phyloP scores from a whole-genome alignment of 2,888 invertebrate genomes.

The Ischnura elegans region DNA sequence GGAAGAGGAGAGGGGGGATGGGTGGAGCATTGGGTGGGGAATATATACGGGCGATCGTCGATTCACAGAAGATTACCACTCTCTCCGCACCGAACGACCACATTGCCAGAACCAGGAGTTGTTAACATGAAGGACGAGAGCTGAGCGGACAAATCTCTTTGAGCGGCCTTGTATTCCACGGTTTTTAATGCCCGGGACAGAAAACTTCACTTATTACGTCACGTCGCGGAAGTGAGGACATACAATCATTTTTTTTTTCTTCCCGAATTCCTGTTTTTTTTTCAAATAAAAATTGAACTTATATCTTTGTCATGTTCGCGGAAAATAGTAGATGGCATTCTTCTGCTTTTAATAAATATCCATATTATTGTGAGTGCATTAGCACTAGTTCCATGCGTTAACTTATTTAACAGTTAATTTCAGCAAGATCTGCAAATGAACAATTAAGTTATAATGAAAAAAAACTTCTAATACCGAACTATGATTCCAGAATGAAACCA shows the following conservation, averaged over 20 bases:
- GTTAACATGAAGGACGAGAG: background rate
- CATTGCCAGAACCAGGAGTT: background rate
- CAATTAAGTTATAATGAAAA: too few relatives aligned
- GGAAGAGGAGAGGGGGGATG: background rate
- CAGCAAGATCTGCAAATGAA: too few relatives aligned
- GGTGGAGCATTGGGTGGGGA: background rate
- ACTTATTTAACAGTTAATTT: too few relatives aligned
- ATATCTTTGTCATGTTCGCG: background rate
- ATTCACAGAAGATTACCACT: slow-evolving; percentile 11
- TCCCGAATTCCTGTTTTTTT: background rate
- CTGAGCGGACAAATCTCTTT: slow-evolving; percentile 5
- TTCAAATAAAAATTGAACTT: background rate
- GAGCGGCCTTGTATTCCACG: background rate
- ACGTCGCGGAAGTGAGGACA: background rate
- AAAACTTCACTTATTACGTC: background rate
- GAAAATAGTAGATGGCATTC: background rate
- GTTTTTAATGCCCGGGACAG: background rate
- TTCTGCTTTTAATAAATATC: background rate
- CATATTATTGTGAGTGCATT: background rate
- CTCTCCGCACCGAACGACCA: background rate
- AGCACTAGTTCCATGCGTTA: background rate
- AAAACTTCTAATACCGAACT: too few relatives aligned
- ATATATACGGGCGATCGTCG: background rate
- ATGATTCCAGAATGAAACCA: too few relatives aligned
- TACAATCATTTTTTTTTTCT: background rate